Evolutionary conservation across 2,888 invertebrate genomes (phyloP).

Genomic region (Rotaria macrura): DNA sequence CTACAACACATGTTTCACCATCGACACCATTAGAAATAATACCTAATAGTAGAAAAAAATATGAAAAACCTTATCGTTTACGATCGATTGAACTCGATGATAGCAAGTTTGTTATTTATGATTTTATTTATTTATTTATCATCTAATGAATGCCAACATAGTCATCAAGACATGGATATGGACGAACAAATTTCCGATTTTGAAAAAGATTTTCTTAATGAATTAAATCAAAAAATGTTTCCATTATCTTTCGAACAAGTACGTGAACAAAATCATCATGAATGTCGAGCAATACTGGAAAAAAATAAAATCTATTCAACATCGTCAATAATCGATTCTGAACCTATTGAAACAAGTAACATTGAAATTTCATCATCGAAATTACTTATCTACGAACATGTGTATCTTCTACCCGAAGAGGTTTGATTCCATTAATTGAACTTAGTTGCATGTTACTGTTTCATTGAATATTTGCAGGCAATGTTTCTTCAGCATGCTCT

Average conservation of each 20-base stretch:
- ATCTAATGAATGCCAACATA: neutral
- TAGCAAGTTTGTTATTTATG: neutral
- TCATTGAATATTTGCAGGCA: neutral
- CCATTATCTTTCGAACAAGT: neutral
- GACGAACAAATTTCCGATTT: neutral
- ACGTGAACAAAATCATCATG: neutral
- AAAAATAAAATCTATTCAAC: neutral
- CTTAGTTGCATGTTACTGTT: no score
- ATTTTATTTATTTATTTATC: neutral
- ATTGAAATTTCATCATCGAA: neutral
- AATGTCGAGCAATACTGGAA: neutral
- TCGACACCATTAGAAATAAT: neutral
- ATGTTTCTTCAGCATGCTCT: neutral
- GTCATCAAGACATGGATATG: neutral
- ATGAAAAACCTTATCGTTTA: conserved; percentile 12
- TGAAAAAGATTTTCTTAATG: neutral
- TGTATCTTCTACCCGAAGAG: neutral
- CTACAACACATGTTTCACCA: neutral
- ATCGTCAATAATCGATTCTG: neutral
- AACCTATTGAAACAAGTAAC: neutral
- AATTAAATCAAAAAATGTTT: neutral
- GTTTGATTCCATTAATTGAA: neutral
- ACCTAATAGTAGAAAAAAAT: neutral
- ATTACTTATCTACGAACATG: neutral
- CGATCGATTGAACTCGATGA: neutral